phyloP scores from a whole-genome alignment of 2,797 vertebrate genomes.

The Pogonophryne albipinna region DNA sequence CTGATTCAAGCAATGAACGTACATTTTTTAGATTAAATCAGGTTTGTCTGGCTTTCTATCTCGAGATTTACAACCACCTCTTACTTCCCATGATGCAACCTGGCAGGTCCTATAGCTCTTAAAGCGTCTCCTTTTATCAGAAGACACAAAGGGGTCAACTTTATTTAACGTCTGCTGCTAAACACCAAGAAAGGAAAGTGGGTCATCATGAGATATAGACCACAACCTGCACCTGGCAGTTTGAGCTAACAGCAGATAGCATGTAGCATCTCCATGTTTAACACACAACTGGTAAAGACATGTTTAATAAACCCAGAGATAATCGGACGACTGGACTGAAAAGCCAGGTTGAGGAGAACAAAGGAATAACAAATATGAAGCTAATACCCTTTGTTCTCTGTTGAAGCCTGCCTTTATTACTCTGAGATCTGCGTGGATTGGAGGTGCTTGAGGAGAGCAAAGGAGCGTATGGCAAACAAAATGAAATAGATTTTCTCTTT shows the following conservation, averaged over 20 bases:
- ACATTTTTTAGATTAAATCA: not conserved
- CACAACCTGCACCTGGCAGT: constrained; percentile 25
- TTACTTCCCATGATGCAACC: not conserved
- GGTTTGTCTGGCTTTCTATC: not conserved
- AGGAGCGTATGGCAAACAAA: constrained; percentile 52
- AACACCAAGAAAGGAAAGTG: constrained; percentile 20
- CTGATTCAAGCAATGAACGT: not conserved
- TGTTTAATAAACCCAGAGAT: constrained; percentile 27
- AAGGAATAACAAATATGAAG: constrained; percentile 28
- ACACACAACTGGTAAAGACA: not conserved
- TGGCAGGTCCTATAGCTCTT: no score
- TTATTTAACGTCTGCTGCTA: constrained; percentile 6
- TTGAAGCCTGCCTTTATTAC: constrained; percentile 47
- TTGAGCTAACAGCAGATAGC: constrained; percentile 39
- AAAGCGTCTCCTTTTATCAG: no score
- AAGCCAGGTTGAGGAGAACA: not conserved
- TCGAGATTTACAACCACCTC: not conserved
- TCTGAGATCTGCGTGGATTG: constrained; percentile 44
- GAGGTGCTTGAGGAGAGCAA: constrained; percentile 47
- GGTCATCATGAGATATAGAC: constrained; percentile 30
- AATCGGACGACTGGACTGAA: not conserved
- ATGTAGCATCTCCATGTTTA: not conserved
- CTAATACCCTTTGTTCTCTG: constrained; percentile 12
- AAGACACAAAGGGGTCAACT: not conserved
- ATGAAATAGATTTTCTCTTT: constrained; percentile 70